Percentiles rank a stretch among this genome's conserved stretches.
These are phyloP conservation scores for Struthio camelus DNA, from an alignment of 2,113 vertebrate species.

Conservation along the genomic window DNA sequence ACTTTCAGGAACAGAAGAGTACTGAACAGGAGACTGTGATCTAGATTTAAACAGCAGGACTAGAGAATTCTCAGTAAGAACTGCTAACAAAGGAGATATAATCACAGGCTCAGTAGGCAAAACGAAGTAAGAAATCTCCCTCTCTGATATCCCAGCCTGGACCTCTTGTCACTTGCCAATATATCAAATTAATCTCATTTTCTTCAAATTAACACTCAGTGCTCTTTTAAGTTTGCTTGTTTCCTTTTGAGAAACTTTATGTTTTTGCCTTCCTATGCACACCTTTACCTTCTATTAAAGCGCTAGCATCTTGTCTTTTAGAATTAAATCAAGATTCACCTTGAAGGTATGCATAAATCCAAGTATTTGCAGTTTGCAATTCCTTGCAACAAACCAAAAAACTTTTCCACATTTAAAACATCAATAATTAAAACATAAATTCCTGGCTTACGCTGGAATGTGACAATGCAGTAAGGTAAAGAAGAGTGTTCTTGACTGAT, in stretches of 20 bases:
- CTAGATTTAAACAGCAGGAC: background rate
- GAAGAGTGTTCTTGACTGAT: slow-evolving; percentile 77
- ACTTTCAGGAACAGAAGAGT: background rate
- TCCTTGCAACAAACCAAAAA: background rate
- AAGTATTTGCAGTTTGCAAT: background rate
- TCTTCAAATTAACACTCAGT: background rate
- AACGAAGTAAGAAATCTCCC: background rate
- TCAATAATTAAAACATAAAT: background rate
- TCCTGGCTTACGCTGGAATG: slow-evolving; percentile 75
- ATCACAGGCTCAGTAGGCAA: background rate
- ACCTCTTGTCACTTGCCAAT: background rate
- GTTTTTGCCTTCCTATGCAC: background rate
- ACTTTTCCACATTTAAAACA: background rate
- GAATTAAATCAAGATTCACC: background rate
- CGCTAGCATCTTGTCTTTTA: background rate
- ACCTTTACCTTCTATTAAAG: background rate
- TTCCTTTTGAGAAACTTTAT: background rate
- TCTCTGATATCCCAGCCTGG: background rate
- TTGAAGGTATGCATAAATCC: background rate
- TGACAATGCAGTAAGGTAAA: slow-evolving; percentile 83
- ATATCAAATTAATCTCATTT: background rate
- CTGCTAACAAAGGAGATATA: background rate
- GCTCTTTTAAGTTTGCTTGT: background rate
- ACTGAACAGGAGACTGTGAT: background rate
- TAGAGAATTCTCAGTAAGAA: background rate